Base-by-base conservation (phyloP, 2,888 invertebrate species). In the Aphidius colemani region DNA sequence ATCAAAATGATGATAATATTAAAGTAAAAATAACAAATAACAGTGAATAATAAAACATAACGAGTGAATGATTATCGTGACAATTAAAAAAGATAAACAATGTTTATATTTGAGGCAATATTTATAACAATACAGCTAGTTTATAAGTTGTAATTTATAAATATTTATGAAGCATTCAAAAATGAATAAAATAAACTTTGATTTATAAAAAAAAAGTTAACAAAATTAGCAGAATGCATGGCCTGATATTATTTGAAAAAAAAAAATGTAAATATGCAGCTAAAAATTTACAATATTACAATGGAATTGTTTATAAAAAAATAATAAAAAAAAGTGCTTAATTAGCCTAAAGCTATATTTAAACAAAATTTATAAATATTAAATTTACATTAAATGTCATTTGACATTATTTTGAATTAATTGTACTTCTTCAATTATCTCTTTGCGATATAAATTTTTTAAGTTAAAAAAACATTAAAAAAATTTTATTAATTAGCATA, bases 91-190 rank as follows among this genome's bases (percentile, higher is more conserved):
- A n/a, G n/a, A n/a, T n/a, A n/a, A 71, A 72, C 72, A 72, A 72
- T 57, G 74, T 80, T 79, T 79, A 76, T 80, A 81, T 79, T 80
- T 75, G 78, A 79, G 78, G 80, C 79, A 79, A 80, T 80, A 81
- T 80, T 81, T 80, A 77, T 80, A 79, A 81, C 76, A 73, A 80
- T 78, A 76, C 75, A 72, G 75, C 69, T 79, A 79, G 76, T 65
- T 70, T 67, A 69, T 78, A 78, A 75, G 75, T 75, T 75, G 73
- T 73, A 74, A 69, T 72, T 68, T 67, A 68, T 70, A 66, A 58
- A 62, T 62, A 58, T 57, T 66, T 41, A 53, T 49, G 53, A 55
- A 59, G 50, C 39, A 51, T 51, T 51, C 7, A 57, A 46, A 18
- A 67, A 64, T 18, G 13, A 48, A 45, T 63, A 58, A 53, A 48